Evolutionary conservation across 2,888 invertebrate genomes (phyloP), one percentile per base, ranked within the genome.

Genomic region (Trissolcus japonicus): DNA sequence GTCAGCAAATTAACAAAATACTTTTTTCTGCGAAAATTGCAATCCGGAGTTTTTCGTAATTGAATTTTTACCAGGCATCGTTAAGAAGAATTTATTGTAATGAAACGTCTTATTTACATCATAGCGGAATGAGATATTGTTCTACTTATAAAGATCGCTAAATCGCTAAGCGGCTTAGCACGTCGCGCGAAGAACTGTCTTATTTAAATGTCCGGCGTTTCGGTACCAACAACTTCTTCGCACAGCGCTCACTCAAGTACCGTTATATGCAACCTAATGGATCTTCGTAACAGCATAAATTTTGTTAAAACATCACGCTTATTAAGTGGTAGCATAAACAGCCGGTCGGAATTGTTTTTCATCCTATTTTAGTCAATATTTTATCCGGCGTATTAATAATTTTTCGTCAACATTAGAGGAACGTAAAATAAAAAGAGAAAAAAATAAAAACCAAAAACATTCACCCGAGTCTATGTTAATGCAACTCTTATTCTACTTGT

Each of bases 111-210:
- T 80, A 82, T 82, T 82, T 83, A 81, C 80, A 82, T 78, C 73
- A 75, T 72, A 59, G 66, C 65, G 67, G 73, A 80, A 81, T 79
- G 80, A 83, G 79, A 81, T 80, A 82, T 76, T 79, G 76, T 76
- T 68, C 62, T 65, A 78, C 76, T 79, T 81, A 76, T 76, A 80
- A 80, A 79, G 82, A 82, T 83, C 72, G 79, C 80, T 80, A 81
- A 83, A 84, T 81, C 81, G 80, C 81, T 82, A 82, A 83, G 82
- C 83, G 80, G 78, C 81, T 83, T 82, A 84, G 80, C 76, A 73
- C 69, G 76, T 62, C 62, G 56, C 59, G 66, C 65, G 59, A 76
- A 68, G 75, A 80, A 79, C 73, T 77, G 76, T 79, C 78, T 79
- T 72, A 78, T 78, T 80, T 79, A 69, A 72, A 76, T 59, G 74